Evolutionary conservation across 1,140 invertebrate genomes (phyloP).

Genomic region (Pachypeltis micranthus): DNA sequence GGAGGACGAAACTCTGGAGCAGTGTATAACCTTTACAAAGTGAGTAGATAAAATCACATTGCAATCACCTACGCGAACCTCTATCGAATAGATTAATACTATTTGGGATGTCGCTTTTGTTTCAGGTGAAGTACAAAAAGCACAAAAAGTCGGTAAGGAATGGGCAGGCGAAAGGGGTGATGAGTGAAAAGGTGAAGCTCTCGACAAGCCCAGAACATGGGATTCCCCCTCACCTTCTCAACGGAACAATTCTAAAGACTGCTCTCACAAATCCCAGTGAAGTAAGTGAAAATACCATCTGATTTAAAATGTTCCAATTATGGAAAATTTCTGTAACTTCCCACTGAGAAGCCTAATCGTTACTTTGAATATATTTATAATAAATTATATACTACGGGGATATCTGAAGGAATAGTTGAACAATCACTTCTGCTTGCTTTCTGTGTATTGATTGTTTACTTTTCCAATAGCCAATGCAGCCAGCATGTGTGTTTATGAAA

Average conservation of each 20-base stretch:
- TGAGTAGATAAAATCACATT: conserved; percentile 30
- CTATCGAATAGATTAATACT: too few species aligned
- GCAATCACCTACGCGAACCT: too few species aligned
- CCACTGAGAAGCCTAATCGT: too few species aligned
- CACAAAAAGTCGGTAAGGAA: conserved; percentile 70
- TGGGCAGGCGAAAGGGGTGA: conserved; percentile 40
- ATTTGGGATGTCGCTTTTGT: too few species aligned
- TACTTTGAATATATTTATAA: too few species aligned
- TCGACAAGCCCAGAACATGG: conserved; percentile 29
- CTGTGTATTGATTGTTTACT: neutral
- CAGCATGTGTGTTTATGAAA: too few species aligned
- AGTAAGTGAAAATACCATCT: conserved; percentile 36
- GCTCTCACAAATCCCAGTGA: conserved; percentile 87
- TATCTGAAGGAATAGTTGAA: too few species aligned
- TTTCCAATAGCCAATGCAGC: too few species aligned
- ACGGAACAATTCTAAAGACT: conserved; percentile 85
- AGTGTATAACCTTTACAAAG: conserved; percentile 98
- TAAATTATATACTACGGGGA: too few species aligned
- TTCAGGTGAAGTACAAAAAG: conserved; percentile 91
- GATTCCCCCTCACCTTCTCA: conserved; percentile 60
- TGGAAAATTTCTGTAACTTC: too few species aligned
- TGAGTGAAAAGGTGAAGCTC: conserved; percentile 33
- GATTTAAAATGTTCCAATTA: neutral
- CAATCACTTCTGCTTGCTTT: too few species aligned
- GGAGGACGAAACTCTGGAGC: conserved; percentile 96